Base-by-base conservation (phyloP, 2,797 vertebrate species). In the Muscicapa comitata region DNA sequence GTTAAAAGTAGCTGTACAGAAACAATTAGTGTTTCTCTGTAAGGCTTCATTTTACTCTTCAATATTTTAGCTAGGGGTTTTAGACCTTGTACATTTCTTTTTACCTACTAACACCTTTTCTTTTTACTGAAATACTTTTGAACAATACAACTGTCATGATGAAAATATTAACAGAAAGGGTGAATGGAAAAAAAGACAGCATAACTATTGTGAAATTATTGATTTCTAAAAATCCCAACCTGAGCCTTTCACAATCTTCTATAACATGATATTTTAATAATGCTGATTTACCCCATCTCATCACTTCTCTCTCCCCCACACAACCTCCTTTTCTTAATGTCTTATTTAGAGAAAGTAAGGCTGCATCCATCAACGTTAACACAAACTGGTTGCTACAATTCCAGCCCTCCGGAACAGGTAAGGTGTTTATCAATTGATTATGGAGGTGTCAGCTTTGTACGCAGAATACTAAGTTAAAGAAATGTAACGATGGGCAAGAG, bases 1-100 rank as follows among this genome's bases (percentile, higher is more conserved):
- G 47, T 89, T 86, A 74, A 92, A 94, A 65, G 45, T 35, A 75
- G 7, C 12, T 80, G 33, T 47, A 76, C 13, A 95, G 84, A 94
- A 90, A 0, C 1, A 37, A 55, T 9, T n/a, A 33, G 7, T 40
- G 70, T 86, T 93, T 79, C 42, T 88, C 51, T 45, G 18, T 58
- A 81, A 87, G 21, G 7, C 40, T 73, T 55, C 8, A 62, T 87
- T 95, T 88, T 67, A 53, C 2, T 47, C 43, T 47, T 67, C 40
- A 38, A 2, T 70, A 67, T 54, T 72, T 67, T 65, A 78, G 10
- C 31, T 62, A 81, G 26, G 9, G 17, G 9, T 55, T 89, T 90
- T 58, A 90, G 35, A 79, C 8, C 28, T 45, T 3, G 2, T 59
- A 11, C 5, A 3, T 78, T 43, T 74, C 17, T 77, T 86, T 81